These are phyloP conservation scores for Lepus townsendii DNA, from an alignment of 2,797 vertebrate species.

Conservation along the genomic window DNA sequence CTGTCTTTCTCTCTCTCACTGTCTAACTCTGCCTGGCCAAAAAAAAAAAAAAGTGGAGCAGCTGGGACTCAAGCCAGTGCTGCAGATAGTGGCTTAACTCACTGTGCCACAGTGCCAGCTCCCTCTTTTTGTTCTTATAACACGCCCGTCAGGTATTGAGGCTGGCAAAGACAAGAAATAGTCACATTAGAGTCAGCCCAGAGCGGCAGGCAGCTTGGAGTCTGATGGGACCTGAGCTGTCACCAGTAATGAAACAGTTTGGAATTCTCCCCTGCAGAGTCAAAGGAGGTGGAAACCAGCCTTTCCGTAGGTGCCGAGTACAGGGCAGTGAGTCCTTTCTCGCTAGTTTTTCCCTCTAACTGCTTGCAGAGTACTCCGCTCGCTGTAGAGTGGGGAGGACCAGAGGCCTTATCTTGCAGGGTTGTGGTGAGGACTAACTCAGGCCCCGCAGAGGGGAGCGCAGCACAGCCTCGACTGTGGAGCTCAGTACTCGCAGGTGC, in stretches of 20 bases:
- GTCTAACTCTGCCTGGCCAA: no score
- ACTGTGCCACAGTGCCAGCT: no score
- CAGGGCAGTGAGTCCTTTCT: not conserved
- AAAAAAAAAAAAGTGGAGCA: no score
- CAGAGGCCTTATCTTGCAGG: not conserved
- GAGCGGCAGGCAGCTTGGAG: not conserved
- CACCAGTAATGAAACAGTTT: not conserved
- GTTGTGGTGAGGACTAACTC: not conserved
- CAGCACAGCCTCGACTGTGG: not conserved
- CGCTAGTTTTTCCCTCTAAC: not conserved
- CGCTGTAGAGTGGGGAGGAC: conserved; percentile 18
- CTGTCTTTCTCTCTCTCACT: no score
- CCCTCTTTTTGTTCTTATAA: not conserved
- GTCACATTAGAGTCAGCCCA: not conserved
- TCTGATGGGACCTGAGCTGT: conserved; percentile 20
- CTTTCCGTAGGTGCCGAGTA: not conserved
- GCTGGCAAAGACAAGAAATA: conserved; percentile 13
- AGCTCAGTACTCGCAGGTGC: not conserved
- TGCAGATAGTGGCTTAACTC: no score
- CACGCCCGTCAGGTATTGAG: conserved; percentile 20
- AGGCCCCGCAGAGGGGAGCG: not conserved
- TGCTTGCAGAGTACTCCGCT: not conserved
- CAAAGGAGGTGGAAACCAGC: not conserved
- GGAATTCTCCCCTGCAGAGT: not conserved
- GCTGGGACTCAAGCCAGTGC: no score